These are phyloP conservation scores for Aldabrachelys gigantea DNA, from an alignment of 2,113 vertebrate genomes.

Conservation along the genomic window DNA sequence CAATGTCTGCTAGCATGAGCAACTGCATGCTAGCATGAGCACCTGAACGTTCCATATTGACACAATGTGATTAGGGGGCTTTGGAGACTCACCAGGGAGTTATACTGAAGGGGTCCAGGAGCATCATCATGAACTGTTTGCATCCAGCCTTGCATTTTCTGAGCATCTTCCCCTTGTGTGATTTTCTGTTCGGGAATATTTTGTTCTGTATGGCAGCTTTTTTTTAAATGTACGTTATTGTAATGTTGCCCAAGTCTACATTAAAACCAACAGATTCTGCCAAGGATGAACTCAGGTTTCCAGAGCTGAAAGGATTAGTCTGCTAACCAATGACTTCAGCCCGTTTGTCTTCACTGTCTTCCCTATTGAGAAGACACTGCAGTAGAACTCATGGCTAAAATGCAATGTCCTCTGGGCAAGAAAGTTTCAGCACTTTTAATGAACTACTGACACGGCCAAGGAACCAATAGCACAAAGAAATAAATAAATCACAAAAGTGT, in stretches of 20 bases:
- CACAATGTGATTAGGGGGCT: rapidly evolving
- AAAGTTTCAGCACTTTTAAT: not conserved
- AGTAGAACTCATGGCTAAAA: not conserved
- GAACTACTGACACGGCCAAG: not conserved
- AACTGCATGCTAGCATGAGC: not conserved
- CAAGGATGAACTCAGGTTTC: not conserved
- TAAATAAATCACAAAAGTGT: not conserved
- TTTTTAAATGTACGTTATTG: not conserved
- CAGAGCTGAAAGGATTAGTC: not conserved
- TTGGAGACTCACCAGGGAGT: not conserved
- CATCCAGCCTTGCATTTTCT: not conserved
- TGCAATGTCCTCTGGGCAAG: not conserved
- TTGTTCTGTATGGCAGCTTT: not conserved
- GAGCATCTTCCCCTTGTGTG: not conserved
- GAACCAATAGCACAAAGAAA: constrained; percentile 8
- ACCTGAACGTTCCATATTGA: not conserved
- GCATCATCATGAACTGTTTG: not conserved
- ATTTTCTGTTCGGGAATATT: not conserved
- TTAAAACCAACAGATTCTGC: not conserved
- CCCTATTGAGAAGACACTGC: not conserved
- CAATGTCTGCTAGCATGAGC: not conserved
- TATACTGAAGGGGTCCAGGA: not conserved
- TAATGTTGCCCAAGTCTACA: not conserved
- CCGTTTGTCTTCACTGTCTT: not conserved
- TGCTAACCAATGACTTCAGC: not conserved